These are phyloP conservation scores for Linhomoeus sp. DNA, from an alignment of 2,888 invertebrate genomes.

Conservation along the genomic window DNA sequence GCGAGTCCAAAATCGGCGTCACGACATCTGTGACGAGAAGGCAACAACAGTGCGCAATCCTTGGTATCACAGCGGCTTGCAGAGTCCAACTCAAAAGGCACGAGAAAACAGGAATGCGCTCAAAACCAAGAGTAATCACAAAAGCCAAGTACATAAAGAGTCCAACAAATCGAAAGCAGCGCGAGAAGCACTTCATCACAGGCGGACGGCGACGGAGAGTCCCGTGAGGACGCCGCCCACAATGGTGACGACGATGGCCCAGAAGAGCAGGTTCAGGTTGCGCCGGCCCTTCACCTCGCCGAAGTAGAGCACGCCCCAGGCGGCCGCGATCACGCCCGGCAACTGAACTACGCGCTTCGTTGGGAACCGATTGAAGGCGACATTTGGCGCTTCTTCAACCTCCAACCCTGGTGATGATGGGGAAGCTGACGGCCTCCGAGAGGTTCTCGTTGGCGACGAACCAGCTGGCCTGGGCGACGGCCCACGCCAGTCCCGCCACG, in stretches of 20 bases:
- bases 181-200: too few species aligned
- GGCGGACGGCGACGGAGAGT: slow-evolving; percentile 18
- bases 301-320: slow-evolving; percentile 33
- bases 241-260: slow-evolving; percentile 19
- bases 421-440: slow-evolving; percentile 34
- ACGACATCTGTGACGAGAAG: too few species aligned
- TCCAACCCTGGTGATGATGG: slow-evolving; percentile 32
- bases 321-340: slow-evolving; percentile 31
- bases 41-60: too few species aligned
- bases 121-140: neutral
- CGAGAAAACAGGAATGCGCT: neutral
- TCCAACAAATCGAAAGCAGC: too few species aligned
- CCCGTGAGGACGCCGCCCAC: slow-evolving; percentile 21
- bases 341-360: slow-evolving; percentile 15
- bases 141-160: too few species aligned
- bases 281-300: slow-evolving; percentile 29
- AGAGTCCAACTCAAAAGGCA: too few species aligned
- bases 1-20: too few species aligned
- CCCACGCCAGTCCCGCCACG: slow-evolving; percentile 34
- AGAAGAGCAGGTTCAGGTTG: slow-evolving; percentile 18
- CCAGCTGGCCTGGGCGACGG: slow-evolving; percentile 32
- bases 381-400: too few species aligned
- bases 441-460: slow-evolving; percentile 34
- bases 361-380: too few species aligned
- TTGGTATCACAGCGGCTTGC: too few species aligned